Evolutionary conservation across 2,888 invertebrate genomes (phyloP).

Genomic region (Cryptops parisi): DNA sequence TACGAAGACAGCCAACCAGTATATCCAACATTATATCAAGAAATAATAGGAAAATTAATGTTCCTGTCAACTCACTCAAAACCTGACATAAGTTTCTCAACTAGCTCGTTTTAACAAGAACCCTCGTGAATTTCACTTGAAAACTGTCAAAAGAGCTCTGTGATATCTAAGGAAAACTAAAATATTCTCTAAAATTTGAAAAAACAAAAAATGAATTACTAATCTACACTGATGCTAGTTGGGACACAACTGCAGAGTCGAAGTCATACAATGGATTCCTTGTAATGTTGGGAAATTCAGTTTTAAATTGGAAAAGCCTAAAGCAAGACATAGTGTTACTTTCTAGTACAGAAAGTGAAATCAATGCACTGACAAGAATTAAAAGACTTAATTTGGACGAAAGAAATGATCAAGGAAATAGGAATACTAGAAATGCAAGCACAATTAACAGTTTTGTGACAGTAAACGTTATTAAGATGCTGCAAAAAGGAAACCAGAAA

Average conservation of each 20-base stretch:
- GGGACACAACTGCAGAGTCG: not conserved
- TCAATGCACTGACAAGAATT: too few relatives aligned
- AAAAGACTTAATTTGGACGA: too few relatives aligned
- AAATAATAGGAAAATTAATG: slow-evolving; percentile 15
- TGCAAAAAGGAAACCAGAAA: too few relatives aligned
- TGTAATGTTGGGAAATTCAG: not conserved
- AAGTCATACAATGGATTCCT: not conserved
- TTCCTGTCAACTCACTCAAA: slow-evolving; percentile 18
- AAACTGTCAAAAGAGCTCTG: slow-evolving; percentile 18
- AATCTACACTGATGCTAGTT: not conserved
- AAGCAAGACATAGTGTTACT: not conserved
- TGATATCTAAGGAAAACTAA: slow-evolving; percentile 16
- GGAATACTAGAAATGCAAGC: too few relatives aligned
- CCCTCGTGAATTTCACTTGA: slow-evolving; percentile 16
- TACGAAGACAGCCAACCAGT: too few relatives aligned
- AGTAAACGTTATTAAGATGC: too few relatives aligned
- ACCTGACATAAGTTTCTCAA: slow-evolving; percentile 19
- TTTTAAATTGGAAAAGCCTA: not conserved
- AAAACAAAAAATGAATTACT: not conserved
- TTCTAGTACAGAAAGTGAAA: too few relatives aligned
- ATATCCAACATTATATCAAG: too few relatives aligned
- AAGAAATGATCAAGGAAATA: too few relatives aligned
- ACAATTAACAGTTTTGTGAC: too few relatives aligned
- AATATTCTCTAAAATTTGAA: not conserved
- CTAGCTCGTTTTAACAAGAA: not conserved